These are phyloP conservation scores for Harpalus rubripes DNA, from an alignment of 2,888 invertebrate species.

Conservation along the genomic window DNA sequence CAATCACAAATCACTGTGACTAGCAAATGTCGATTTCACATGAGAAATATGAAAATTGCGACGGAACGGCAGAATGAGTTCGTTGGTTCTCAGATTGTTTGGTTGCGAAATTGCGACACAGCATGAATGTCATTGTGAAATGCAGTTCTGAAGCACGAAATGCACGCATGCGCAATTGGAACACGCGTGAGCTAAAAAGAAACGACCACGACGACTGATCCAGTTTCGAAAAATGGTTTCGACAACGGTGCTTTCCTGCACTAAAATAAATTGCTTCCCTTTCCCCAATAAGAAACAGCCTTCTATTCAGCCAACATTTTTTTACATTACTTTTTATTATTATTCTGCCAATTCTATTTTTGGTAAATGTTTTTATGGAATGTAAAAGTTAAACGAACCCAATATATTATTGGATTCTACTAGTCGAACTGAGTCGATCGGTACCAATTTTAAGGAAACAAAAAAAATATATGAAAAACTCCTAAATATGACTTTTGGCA, in stretches of 20 bases:
- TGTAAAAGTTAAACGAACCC: too few species aligned
- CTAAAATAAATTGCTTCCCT: background rate
- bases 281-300: background rate
- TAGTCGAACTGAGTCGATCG: too few species aligned
- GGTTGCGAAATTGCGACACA: slow-evolving; percentile 63
- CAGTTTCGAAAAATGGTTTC: slow-evolving; percentile 26
- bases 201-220: background rate
- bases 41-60: slow-evolving; percentile 72
- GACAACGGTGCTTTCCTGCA: background rate
- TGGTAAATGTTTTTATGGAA: too few species aligned
- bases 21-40: slow-evolving; percentile 72
- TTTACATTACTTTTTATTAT: too few species aligned
- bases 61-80: slow-evolving; percentile 69
- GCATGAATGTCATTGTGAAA: slow-evolving; percentile 70
- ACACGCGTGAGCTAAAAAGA: slow-evolving; percentile 42
- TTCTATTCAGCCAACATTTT: background rate
- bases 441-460: too few species aligned
- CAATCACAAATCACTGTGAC: slow-evolving; percentile 48
- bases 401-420: too few species aligned
- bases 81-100: slow-evolving; percentile 63
- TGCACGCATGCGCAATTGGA: slow-evolving; percentile 68
- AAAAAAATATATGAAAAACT: too few species aligned
- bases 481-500: too few species aligned
- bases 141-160: slow-evolving; percentile 60
- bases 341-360: too few species aligned